Evolutionary conservation across 2,888 invertebrate genomes (phyloP), one percentile per base, ranked within the genome.

Genomic region (Andrena chrysosceles): DNA sequence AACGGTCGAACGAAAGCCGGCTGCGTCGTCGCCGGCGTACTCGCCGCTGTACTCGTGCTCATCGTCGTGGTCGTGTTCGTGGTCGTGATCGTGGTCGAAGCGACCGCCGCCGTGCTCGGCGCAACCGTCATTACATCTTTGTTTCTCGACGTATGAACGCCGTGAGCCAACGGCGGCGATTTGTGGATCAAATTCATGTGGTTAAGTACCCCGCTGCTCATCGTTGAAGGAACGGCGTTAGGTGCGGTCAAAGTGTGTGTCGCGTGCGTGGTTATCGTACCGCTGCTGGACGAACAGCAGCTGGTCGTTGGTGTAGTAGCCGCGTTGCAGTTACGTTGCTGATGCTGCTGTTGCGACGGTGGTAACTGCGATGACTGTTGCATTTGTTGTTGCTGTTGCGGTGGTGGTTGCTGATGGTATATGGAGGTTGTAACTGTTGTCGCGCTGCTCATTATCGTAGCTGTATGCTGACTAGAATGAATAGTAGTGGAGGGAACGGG

Each of bases 271-370:
- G 87, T 95, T 94, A 87, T 95, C 93, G 93, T 95, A 93, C 93
- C 92, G 91, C 93, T 94, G 94, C 90, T 95, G 94, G 91, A 89
- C 91, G 94, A 94, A 93, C 92, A 89, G 42, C 42, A 42, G 68
- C 83, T 88, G 93, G 93, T 93, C 93, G 95, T 94, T 93, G 95
- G 95, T 93, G 68, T 68, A 42, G 74, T 62, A 26, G 33, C 63
- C 2, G 70, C 77, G 60, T 31, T 81, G 60, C 52, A 68, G 52
- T 56, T 67, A 29, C 86, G 83, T 64, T 68, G 82, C 29, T 83
- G 87, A 62, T 87, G 68, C n/a, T 78, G 82, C 64, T 81, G 74
- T 56, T 66, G 66, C 26, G 67, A 71, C 10, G 68, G 64, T 2
- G 69, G 67, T 10, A 52, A 42, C 29, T 63, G 82, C 29, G 63